Evolutionary conservation across 2,113 vertebrate genomes (phyloP), one percentile per base, ranked within the genome.

Genomic region (Poecile atricapillus): DNA sequence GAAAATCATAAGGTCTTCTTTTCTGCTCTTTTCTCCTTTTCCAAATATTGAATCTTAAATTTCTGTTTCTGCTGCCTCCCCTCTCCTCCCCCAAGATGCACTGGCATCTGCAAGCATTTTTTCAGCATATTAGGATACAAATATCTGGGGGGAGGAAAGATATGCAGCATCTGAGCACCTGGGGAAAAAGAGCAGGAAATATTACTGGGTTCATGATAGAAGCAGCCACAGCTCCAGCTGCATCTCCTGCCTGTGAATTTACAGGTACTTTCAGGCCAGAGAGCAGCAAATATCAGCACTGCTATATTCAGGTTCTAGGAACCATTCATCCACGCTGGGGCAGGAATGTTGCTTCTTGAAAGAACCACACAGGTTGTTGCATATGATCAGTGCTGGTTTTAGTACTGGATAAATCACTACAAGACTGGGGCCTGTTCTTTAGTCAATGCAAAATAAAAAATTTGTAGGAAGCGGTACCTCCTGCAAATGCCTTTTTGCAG

Each of bases 391-490:
- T 35, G 55, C 65, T 71, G n/a, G 16, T 17, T 97, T 89, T 69
- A 95, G 74, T 79, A 65, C 74, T 58, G 55, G 49, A 46, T 60
- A 87, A 82, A 91, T 71, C 7, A 2, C 84, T 69, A 67, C n/a
- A 76, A 76, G 77, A 93, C 53, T 27, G 23, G 69, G 67, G 71
- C 37, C 67, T 79, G 86, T 73, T 75, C 92, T 75, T 89, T 69
- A 95, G 82, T 69, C 74, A 83, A 80, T 22, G 24, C 4, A 10
- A 94, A 94, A 85, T 80, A 82, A 91, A 90, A 80, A 69, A 93
- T 25, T 73, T 65, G 77, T 44, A 85, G 81, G 60, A 94, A 94
- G 64, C 2, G 27, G 63, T 64, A 68, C 71, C 79, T 92, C 70
- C 81, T 85, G 74, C 50, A 87, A 91, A 49, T 15, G 65, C 30